Evolutionary conservation across 1,140 invertebrate species (phyloP).

Genomic region (Aphelinus certus): DNA sequence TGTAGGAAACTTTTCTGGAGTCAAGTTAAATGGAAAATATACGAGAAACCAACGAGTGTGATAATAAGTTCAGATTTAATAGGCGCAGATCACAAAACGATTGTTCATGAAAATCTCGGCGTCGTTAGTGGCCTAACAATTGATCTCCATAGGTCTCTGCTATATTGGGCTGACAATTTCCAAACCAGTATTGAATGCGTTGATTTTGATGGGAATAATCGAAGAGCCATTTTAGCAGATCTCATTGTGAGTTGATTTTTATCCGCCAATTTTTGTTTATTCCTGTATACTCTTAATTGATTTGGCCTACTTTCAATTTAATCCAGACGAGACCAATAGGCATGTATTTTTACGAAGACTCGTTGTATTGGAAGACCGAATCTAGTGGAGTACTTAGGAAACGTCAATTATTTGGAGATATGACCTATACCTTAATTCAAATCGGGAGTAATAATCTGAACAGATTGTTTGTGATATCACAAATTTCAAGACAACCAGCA

Average conservation of each 20-base stretch:
- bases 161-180: constrained; percentile 83
- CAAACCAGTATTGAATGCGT: constrained; percentile 75
- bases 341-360: constrained; percentile 31
- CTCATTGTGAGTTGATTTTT: constrained; percentile 8
- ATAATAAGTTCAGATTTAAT: constrained; percentile 77
- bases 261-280: no score
- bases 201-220: constrained; percentile 78
- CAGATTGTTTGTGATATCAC: constrained; percentile 29
- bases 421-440: constrained; percentile 1
- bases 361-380: constrained; percentile 34
- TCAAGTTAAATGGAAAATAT: constrained; percentile 55
- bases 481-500: constrained; percentile 31
- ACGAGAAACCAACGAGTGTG: constrained; percentile 58
- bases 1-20: constrained; percentile 68
- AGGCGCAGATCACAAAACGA: constrained; percentile 69
- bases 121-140: constrained; percentile 77
- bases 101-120: constrained; percentile 70
- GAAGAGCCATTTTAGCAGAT: constrained; percentile 54
- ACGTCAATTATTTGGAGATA: constrained; percentile 24
- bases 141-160: constrained; percentile 71
- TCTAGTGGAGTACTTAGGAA: constrained; percentile 16
- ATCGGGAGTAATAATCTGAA: constrained; percentile 14
- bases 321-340: constrained; percentile 23
- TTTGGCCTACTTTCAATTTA: no score
- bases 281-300: no score